Evolutionary conservation across 2,113 vertebrate genomes (phyloP).

Genomic region (Cariama cristata): DNA sequence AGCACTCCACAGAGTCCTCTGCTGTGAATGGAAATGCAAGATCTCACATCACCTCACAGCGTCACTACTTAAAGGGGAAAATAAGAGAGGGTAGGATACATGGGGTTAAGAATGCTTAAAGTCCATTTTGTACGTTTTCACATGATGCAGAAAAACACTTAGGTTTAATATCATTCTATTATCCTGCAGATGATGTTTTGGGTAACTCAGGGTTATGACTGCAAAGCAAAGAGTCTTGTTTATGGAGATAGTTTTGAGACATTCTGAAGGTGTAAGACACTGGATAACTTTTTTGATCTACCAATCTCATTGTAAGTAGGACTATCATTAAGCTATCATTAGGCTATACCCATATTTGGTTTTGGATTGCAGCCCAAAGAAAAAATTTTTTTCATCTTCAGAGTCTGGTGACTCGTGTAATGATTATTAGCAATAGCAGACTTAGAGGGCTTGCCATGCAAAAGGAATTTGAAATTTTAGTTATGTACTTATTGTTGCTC

Average conservation of each 20-base stretch:
- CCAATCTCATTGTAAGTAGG: background rate
- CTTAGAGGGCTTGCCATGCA: background rate
- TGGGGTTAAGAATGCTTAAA: background rate
- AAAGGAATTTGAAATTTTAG: background rate
- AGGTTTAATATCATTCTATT: background rate
- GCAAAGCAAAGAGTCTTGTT: background rate
- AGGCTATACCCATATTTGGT: background rate
- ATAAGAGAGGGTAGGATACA: fast-evolving
- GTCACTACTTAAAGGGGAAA: background rate
- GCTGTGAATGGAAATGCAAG: background rate
- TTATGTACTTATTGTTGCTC: background rate
- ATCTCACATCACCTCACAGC: background rate
- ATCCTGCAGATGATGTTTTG: background rate
- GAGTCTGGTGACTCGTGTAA: background rate
- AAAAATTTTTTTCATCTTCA: background rate
- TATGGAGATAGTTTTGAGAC: background rate
- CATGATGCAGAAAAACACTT: background rate
- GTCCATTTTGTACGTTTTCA: background rate
- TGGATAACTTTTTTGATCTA: background rate
- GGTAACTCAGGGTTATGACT: background rate
- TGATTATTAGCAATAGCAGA: background rate
- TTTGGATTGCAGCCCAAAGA: background rate
- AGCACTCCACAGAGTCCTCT: background rate
- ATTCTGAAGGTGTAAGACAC: background rate
- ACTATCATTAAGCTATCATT: background rate